phyloP scores from a whole-genome alignment of 2,888 invertebrate species.

The Harpalus rufipes region DNA sequence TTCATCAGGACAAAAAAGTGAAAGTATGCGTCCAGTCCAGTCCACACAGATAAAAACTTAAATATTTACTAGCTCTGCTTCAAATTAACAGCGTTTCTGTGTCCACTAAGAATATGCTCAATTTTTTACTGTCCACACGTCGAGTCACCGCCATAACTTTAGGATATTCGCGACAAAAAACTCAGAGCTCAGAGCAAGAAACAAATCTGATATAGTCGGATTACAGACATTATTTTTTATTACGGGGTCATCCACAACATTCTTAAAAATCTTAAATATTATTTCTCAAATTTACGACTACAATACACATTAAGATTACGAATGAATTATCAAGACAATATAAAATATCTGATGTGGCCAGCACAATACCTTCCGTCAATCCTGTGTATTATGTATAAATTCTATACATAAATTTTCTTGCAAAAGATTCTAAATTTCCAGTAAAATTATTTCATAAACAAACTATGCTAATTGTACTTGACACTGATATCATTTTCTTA shows the following conservation, averaged over 20 bases:
- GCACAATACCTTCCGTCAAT: too few species aligned
- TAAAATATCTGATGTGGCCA: too few species aligned
- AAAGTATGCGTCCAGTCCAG: slow-evolving; percentile 7
- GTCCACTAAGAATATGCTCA: slow-evolving; percentile 11
- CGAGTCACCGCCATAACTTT: slow-evolving; percentile 21
- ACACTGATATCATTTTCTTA: too few species aligned
- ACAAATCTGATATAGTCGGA: slow-evolving; percentile 5
- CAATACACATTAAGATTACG: not conserved
- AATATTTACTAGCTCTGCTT: slow-evolving; percentile 25
- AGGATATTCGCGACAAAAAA: slow-evolving; percentile 31
- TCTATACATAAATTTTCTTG: too few species aligned
- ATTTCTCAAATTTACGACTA: not conserved
- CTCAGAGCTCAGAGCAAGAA: not conserved
- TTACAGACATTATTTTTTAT: slow-evolving; percentile 3
- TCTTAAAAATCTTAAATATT: not conserved
- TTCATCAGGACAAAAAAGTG: slow-evolving; percentile 43
- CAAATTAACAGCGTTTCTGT: slow-evolving; percentile 48
- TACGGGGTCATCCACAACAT: not conserved
- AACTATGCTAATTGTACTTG: too few species aligned
- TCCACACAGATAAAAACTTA: slow-evolving; percentile 12
- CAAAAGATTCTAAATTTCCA: too few species aligned
- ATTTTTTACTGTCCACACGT: slow-evolving; percentile 32
- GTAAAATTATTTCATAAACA: too few species aligned
- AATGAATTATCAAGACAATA: not conserved
- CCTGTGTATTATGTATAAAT: too few species aligned